Evolutionary conservation across 2,113 vertebrate species (phyloP), one percentile per base, ranked within the genome.

Genomic region (Chlamydotis undulata): DNA sequence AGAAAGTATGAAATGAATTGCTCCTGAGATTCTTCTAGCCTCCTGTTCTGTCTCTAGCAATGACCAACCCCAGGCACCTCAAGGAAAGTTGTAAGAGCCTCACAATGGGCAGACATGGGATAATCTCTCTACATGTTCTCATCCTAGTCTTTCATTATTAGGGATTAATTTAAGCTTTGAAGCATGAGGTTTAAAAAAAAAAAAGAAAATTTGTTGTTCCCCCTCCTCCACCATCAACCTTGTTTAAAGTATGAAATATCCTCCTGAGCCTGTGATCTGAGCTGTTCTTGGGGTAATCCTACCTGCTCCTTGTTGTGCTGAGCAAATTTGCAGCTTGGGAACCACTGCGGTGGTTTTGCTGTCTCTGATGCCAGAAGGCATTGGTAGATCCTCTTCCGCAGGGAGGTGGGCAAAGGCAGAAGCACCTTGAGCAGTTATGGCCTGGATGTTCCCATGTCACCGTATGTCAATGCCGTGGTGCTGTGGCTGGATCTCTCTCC

Each of bases 121-220:
- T 96, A 96, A 96, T 97, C 87, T 94, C 91, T 73, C 65, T 95
- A 85, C 81, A 57, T 0, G 1, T 49, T 92, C 77, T 92, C 83
- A 60, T 81, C 88, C 88, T 94, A 93, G 91, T 94, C 81, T 94
- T 96, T 87, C 74, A 80, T 94, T 94, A 96, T 94, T 83, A 74
- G 67, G 87, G 89, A 95, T 94, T 96, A 92, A 93, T 96, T 89
- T 94, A 87, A 96, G 63, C 87, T 91, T 84, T 94, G 81, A 94
- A 95, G 53, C 76, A 79, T 65, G 65, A 89, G 31, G 33, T 94
- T 93, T 77, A 12, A 69, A 87, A 71, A 57, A 93, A 43, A 43
- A 43, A 41, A 41, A 43, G 41, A 31, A 1, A 61, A n/a, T 87
- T 87, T 94, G 31, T 90, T 75, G 41, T 86, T 89, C 28, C 41